phyloP scores from a whole-genome alignment of 2,797 vertebrate species.

The Babyrousa celebensis region DNA sequence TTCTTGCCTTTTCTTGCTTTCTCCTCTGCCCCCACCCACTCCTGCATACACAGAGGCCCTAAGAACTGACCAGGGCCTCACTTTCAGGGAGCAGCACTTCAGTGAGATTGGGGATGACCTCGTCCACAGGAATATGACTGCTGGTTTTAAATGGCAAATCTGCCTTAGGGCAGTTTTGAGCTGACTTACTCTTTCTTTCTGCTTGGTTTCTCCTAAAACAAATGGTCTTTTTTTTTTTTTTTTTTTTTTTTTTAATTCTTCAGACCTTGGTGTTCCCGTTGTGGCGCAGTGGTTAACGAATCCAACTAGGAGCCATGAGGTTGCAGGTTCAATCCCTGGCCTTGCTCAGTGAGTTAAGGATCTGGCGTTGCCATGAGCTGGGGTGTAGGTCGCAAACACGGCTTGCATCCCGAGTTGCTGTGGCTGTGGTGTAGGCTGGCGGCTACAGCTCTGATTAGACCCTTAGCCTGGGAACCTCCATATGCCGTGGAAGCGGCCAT shows the following conservation, averaged over 20 bases:
- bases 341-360: too few relatives aligned
- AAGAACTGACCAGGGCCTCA: neutral
- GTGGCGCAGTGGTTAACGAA: too few relatives aligned
- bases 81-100: too few relatives aligned
- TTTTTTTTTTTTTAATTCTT: neutral
- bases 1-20: neutral
- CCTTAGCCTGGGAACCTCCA: too few relatives aligned
- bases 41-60: neutral
- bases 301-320: too few relatives aligned
- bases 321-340: too few relatives aligned
- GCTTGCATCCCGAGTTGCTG: too few relatives aligned
- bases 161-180: neutral
- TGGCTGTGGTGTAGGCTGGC: too few relatives aligned
- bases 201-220: slow-evolving; percentile 31
- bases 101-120: neutral
- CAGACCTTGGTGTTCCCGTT: neutral
- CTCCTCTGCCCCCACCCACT: neutral
- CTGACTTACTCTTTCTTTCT: slow-evolving; percentile 51
- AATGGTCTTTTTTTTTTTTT: neutral
- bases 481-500: too few relatives aligned
- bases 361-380: too few relatives aligned
- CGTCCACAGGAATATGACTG: slow-evolving; percentile 10
- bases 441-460: too few relatives aligned
- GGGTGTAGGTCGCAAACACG: too few relatives aligned
- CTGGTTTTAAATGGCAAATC: slow-evolving; percentile 25